Evolutionary conservation across 2,888 invertebrate species (phyloP).

Genomic region (Galerucella calmariensis): DNA sequence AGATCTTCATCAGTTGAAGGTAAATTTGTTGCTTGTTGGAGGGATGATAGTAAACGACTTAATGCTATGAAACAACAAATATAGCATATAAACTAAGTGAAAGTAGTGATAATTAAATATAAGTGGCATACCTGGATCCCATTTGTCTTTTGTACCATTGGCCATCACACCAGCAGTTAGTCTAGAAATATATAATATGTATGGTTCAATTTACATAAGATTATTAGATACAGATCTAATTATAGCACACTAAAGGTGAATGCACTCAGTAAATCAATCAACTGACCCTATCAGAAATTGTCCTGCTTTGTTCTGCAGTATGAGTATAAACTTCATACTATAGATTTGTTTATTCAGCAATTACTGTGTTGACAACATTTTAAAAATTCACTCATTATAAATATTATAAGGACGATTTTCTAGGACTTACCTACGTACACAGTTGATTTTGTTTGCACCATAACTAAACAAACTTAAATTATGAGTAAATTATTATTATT

Average conservation of each 20-base stretch:
- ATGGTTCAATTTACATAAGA: not conserved
- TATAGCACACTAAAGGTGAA: constrained; percentile 27
- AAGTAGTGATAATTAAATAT: not conserved
- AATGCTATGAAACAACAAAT: not conserved
- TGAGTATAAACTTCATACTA: not conserved
- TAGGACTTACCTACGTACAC: constrained; percentile 9
- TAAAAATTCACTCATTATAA: not conserved
- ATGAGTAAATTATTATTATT: not conserved
- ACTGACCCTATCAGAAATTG: constrained; percentile 3
- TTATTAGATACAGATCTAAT: constrained; percentile 32
- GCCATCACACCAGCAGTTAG: constrained; percentile 72
- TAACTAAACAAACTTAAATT: constrained; percentile 11
- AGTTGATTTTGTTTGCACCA: constrained; percentile 11
- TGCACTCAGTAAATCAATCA: constrained; percentile 21
- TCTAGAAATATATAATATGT: constrained; percentile 56
- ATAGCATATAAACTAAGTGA: not conserved
- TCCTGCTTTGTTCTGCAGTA: constrained; percentile 5
- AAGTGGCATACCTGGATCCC: constrained; percentile 70
- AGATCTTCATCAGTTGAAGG: constrained; percentile 86
- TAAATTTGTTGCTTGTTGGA: constrained; percentile 83
- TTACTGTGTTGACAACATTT: constrained; percentile 7
- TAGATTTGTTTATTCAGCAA: constrained; percentile 22
- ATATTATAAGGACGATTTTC: not conserved
- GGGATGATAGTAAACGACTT: constrained; percentile 77
- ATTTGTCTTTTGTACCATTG: constrained; percentile 67